These are phyloP conservation scores for Petrocephalus schoutedeni DNA, from an alignment of 2,797 vertebrate genomes.

Conservation along the genomic window DNA sequence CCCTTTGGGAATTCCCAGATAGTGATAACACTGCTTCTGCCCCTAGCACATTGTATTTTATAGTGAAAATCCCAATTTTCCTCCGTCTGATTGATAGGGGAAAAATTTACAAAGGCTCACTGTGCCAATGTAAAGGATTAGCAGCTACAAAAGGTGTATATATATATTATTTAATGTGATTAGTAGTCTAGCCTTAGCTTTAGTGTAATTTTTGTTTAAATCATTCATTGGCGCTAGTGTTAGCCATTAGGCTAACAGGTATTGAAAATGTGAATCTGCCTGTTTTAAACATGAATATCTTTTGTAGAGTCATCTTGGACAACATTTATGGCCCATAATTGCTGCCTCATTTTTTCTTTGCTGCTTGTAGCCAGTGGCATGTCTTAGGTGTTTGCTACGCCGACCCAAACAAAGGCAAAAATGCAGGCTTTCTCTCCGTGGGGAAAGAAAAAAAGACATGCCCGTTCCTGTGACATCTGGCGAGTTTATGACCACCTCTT, in stretches of 20 bases:
- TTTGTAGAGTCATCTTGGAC: not conserved
- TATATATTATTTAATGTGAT: not conserved
- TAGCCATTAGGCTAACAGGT: not conserved
- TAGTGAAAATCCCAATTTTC: not conserved
- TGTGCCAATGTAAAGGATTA: not conserved
- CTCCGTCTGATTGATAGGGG: not conserved
- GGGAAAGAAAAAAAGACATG: not conserved
- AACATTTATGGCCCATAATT: not conserved
- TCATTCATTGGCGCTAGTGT: not conserved
- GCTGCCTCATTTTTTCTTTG: not conserved
- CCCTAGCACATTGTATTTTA: not conserved
- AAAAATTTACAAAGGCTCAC: not conserved
- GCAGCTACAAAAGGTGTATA: not conserved
- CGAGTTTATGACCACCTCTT: not conserved
- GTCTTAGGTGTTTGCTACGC: slow-evolving; percentile 30
- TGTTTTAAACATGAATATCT: not conserved
- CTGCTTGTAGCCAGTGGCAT: slow-evolving; percentile 40
- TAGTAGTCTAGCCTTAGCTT: not conserved
- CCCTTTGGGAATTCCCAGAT: slow-evolving; percentile 25
- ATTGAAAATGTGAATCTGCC: not conserved
- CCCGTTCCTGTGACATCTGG: not conserved
- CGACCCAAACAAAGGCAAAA: not conserved
- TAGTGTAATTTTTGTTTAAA: not conserved
- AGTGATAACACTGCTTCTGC: slow-evolving; percentile 19
- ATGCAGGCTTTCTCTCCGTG: not conserved